phyloP scores from a whole-genome alignment of 2,113 vertebrate genomes.

The Myotis davidii region DNA sequence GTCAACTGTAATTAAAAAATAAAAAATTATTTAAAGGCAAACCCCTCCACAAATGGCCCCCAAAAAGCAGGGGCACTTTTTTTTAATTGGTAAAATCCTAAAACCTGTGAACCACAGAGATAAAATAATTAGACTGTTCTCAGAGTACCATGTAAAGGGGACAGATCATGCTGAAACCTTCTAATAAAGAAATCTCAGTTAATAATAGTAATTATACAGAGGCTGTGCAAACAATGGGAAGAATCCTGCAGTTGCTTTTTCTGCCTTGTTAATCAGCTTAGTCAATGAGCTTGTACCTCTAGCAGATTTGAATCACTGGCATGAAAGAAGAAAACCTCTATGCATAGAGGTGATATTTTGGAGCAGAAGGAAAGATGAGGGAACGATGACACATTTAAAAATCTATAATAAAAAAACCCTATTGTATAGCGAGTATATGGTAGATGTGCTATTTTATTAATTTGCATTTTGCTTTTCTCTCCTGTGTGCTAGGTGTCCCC shows the following conservation, averaged over 20 bases:
- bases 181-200: conserved; percentile 37
- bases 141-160: background rate
- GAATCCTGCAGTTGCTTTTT: background rate
- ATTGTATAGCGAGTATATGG: rapidly evolving
- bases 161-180: background rate
- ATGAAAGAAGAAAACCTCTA: background rate
- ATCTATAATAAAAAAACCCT: background rate
- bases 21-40: background rate
- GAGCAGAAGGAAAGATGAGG: background rate
- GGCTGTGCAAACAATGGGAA: background rate
- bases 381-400: background rate
- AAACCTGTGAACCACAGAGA: background rate
- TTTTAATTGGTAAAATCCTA: background rate
- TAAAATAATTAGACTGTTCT: conserved; percentile 35
- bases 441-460: background rate
- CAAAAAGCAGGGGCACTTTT: background rate
- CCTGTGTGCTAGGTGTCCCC: conserved; percentile 52
- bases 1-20: too few species aligned
- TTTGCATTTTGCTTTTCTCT: background rate
- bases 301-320: background rate
- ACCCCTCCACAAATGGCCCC: too few species aligned
- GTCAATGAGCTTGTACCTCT: background rate
- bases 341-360: background rate
- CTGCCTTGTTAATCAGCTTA: background rate
- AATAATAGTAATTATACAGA: conserved; percentile 18